Evolutionary conservation across 2,888 invertebrate genomes (phyloP), one percentile per base, ranked within the genome.

Genomic region (Cantharis flavilabris): DNA sequence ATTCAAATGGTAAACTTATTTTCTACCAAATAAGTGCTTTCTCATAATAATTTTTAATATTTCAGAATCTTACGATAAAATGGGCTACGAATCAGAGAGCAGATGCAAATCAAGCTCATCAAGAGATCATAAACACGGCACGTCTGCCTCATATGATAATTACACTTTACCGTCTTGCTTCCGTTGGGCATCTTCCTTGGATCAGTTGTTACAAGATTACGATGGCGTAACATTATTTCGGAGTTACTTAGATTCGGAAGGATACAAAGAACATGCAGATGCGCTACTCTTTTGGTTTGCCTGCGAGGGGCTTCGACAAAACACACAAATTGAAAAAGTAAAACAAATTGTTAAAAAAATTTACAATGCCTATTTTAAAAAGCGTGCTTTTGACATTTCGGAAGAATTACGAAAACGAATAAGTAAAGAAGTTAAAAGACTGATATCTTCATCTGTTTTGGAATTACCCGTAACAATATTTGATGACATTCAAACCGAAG

Each of bases 261-360:
- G 94, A 85, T 92, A 92, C 81, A 91, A 67, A 11, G 92, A 86
- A 30, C 93, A 95, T 89, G 93, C 94, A 83, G 94, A 95, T 89
- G 92, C 95, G 73, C 92, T 97, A 85, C 94, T 95, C 89, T 98
- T 98, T 90, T 97, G 96, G 93, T 98, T 97, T 90, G 98, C 97
- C 72, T 96, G 96, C 89, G 95, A 96, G 87, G 95, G 96, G 73
- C 92, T 96, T 84, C 94, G 95, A 84, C 95, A 94, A 88, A 94
- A 95, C 89, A 88, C 89, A 82, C 93, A 94, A 88, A 93, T 93
- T 1, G 94, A 94, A 86, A 91, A 91, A 84, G 91, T 93, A 74
- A 91, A 91, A 83, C 92, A 93, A 86, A 92, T 97, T 87, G 94
- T 97, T 86, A 95, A 95, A 89, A 94, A 94, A 85, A 95, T 96